Conservation (phyloP, 2,888 invertebrate genomes). For the Tenthredo amoena region DNA sequence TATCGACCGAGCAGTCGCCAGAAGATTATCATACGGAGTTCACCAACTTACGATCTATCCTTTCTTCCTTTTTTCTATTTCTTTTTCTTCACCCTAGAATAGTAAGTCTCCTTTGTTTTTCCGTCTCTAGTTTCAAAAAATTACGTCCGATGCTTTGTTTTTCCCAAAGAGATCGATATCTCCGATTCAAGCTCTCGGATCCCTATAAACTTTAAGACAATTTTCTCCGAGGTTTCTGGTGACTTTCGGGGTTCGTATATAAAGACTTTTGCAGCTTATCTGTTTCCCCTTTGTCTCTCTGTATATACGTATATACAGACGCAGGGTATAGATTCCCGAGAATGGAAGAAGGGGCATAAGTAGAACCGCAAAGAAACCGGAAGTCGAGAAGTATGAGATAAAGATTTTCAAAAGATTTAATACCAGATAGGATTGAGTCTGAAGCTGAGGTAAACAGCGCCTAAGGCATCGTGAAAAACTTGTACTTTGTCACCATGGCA, state of each 20-base stretch:
- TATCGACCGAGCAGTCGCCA: slow-evolving; percentile 24
- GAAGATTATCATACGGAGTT: slow-evolving; percentile 31
- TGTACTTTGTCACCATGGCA: slow-evolving; percentile 71
- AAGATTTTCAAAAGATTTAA: slow-evolving; percentile 73
- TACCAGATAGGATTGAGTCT: slow-evolving; percentile 74
- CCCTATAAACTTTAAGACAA: background rate
- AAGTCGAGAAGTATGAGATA: slow-evolving; percentile 60
- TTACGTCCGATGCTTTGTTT: background rate
- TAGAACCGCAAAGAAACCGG: slow-evolving; percentile 60
- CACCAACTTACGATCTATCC: background rate
- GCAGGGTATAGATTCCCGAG: slow-evolving; percentile 5
- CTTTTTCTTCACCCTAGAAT: background rate
- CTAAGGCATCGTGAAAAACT: slow-evolving; percentile 60
- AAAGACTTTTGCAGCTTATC: slow-evolving; percentile 7
- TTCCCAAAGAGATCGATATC: background rate
- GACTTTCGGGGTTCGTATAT: background rate
- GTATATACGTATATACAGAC: slow-evolving; percentile 40
- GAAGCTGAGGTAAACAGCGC: slow-evolving; percentile 69
- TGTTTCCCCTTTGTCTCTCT: slow-evolving; percentile 40
- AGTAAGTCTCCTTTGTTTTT: background rate
- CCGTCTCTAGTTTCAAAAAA: background rate
- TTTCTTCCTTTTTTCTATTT: background rate
- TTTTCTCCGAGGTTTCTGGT: background rate
- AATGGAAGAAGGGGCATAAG: background rate
- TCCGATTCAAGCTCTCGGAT: background rate